A percentile compares a stretch with the other conserved stretches of the same genome.
phyloP scores from a whole-genome alignment of 2,888 invertebrate genomes.

The Erannis defoliaria region DNA sequence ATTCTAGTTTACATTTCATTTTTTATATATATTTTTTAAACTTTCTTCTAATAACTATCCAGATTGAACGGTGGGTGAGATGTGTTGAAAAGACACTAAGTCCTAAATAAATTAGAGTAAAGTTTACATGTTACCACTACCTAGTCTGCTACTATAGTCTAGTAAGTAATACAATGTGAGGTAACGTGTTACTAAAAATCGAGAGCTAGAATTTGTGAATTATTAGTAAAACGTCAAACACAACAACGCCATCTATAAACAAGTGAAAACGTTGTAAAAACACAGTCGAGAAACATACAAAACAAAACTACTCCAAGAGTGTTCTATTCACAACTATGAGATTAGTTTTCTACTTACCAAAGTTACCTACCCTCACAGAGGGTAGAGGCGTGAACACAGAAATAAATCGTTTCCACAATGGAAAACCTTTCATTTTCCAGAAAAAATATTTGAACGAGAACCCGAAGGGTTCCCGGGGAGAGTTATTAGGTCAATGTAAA shows the following conservation, averaged over 20 bases:
- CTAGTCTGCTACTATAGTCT: too few relatives aligned
- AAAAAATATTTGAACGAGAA: constrained; percentile 62
- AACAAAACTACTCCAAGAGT: constrained; percentile 17
- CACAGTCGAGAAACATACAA: neutral
- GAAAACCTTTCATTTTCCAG: constrained; percentile 48
- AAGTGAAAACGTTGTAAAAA: neutral
- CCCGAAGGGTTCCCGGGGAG: constrained; percentile 51
- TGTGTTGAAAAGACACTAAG: too few relatives aligned
- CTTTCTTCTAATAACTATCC: too few relatives aligned
- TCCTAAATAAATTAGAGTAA: too few relatives aligned
- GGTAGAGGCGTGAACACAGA: constrained; percentile 35
- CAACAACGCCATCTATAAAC: neutral
- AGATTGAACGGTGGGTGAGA: too few relatives aligned
- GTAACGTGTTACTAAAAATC: too few relatives aligned
- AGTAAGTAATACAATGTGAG: too few relatives aligned
- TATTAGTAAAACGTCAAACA: too few relatives aligned
- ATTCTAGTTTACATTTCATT: too few relatives aligned
- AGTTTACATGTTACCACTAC: too few relatives aligned
- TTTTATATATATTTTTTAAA: too few relatives aligned
- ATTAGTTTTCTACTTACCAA: constrained; percentile 30
- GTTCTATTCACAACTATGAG: constrained; percentile 26
- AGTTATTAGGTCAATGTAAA: constrained; percentile 71
- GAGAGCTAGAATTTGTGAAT: too few relatives aligned
- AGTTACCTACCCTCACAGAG: constrained; percentile 6
- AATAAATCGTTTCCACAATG: constrained; percentile 45